phyloP scores from a whole-genome alignment of 2,113 vertebrate species.

The Gnathonemus echidnorhynchus region DNA sequence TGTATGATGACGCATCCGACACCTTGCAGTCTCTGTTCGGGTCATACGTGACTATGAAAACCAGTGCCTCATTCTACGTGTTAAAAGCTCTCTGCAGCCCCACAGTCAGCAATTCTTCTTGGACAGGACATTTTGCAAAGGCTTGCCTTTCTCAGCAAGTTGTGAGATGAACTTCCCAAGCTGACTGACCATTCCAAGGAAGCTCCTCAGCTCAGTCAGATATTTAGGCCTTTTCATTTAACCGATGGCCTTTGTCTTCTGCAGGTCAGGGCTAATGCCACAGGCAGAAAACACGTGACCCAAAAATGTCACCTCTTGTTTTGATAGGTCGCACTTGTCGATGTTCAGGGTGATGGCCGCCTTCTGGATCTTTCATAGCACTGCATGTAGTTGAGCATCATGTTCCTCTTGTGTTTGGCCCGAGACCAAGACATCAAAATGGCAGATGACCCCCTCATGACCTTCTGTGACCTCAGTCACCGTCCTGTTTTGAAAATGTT shows the following conservation, averaged over 20 bases:
- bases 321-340: background rate
- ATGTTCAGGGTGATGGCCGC: background rate
- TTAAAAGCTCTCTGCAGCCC: background rate
- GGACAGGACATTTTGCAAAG: too few relatives aligned
- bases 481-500: background rate
- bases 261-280: background rate
- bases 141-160: too few relatives aligned
- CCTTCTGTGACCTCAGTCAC: background rate
- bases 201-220: too few relatives aligned
- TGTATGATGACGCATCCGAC: conserved; percentile 18
- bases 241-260: background rate
- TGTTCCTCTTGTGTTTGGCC: background rate
- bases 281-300: background rate
- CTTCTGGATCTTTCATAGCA: background rate
- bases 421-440: background rate
- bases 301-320: background rate
- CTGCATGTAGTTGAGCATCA: background rate
- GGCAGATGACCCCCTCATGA: background rate
- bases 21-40: conserved; percentile 27
- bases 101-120: too few relatives aligned
- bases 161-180: too few relatives aligned
- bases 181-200: too few relatives aligned
- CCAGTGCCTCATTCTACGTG: background rate
- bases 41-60: conserved; percentile 10
- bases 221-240: too few relatives aligned